These are phyloP conservation scores for Drosophila dives DNA, from an alignment of 2,888 invertebrate genomes.

Conservation along the genomic window DNA sequence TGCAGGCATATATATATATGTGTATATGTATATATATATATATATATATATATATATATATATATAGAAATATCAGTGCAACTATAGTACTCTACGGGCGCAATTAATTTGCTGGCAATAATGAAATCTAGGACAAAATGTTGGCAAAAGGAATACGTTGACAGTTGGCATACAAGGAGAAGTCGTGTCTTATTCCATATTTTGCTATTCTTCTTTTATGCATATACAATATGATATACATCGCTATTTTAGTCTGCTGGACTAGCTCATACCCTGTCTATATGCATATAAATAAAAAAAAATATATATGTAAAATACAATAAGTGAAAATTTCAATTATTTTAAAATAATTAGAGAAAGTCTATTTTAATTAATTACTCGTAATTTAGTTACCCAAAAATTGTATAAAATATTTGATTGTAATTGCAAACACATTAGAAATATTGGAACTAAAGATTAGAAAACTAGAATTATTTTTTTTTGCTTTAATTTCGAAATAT, in stretches of 20 bases:
- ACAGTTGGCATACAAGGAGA: constrained; percentile 54
- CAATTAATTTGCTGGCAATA: constrained; percentile 80
- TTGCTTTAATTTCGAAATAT: neutral
- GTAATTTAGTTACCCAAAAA: neutral
- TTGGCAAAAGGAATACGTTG: constrained; percentile 73
- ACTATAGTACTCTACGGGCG: constrained; percentile 41
- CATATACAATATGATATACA: constrained; percentile 18
- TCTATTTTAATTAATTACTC: neutral
- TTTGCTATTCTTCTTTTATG: constrained; percentile 31
- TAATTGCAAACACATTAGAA: neutral
- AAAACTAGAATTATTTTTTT: neutral
- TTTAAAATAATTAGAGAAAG: neutral
- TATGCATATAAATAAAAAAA: neutral
- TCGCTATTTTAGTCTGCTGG: neutral
- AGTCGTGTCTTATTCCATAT: constrained; percentile 14
- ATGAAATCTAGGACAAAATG: constrained; percentile 78
- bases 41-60: constrained; percentile 1
- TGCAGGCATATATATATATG: neutral
- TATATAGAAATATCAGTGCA: constrained; percentile 11
- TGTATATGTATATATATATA: neutral
- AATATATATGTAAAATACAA: too few relatives aligned
- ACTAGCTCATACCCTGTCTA: neutral
- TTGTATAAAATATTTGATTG: neutral
- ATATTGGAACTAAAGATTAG: rapidly evolving
- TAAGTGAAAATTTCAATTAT: neutral